Conservation (phyloP, 2,797 vertebrate genomes). For the Botia kubotai region DNA sequence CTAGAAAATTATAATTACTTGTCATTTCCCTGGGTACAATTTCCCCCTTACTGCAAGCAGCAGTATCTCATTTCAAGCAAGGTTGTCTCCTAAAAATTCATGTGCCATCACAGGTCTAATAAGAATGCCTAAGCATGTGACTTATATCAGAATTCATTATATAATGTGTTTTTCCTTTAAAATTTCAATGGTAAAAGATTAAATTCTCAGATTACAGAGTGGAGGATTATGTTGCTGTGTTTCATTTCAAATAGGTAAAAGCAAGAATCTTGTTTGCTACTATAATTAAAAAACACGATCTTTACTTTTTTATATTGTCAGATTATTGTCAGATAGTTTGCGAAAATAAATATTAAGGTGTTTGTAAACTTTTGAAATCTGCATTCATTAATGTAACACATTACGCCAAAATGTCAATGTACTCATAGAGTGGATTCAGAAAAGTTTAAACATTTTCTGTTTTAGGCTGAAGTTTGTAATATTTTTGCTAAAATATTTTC, state of each 20-base stretch:
- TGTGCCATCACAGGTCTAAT: conserved; percentile 71
- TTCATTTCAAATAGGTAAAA: no score
- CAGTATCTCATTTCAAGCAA: conserved; percentile 92
- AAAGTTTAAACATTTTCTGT: no score
- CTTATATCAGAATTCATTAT: conserved; percentile 21
- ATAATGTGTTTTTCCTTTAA: not conserved
- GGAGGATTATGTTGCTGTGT: no score
- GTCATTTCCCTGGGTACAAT: conserved; percentile 98
- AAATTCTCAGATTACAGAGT: no score
- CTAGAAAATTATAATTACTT: conserved; percentile 99
- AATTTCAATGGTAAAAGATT: no score
- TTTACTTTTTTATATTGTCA: conserved; percentile 1
- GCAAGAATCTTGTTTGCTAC: no score
- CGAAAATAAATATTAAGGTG: not conserved
- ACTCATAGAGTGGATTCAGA: no score
- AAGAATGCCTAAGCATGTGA: conserved; percentile 25
- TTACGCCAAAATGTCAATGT: no score
- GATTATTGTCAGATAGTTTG: not conserved
- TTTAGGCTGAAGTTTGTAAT: no score
- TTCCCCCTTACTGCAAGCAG: conserved; percentile 97
- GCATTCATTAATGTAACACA: no score
- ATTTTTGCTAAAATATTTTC: no score
- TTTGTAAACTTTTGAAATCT: not conserved
- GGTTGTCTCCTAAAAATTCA: conserved; percentile 93
- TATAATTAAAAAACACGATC: no score